Evolutionary conservation across 2,113 vertebrate species (phyloP).

Genomic region (Plotosus lineatus): DNA sequence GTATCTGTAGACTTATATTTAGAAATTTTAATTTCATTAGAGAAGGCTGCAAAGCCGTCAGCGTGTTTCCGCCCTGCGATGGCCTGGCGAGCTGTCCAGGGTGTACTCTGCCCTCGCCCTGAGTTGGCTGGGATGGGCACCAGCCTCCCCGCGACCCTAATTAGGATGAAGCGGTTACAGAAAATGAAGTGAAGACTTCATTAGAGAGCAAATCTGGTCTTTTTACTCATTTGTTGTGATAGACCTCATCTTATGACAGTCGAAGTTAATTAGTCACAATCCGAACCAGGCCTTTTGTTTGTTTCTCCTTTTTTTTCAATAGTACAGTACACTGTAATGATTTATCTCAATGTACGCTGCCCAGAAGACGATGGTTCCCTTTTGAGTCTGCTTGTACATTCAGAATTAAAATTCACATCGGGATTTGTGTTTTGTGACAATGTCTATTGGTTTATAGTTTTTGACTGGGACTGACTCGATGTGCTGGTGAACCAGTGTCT

Average conservation of each 20-base stretch:
- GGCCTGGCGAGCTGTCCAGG: too few relatives aligned
- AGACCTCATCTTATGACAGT: background rate
- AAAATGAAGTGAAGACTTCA: background rate
- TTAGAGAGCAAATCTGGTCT: background rate
- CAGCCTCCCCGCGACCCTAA: too few relatives aligned
- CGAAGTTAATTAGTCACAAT: background rate
- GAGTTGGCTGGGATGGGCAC: too few relatives aligned
- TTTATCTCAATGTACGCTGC: background rate
- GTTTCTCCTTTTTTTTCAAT: background rate
- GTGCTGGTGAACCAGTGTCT: too few relatives aligned
- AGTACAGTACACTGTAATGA: background rate
- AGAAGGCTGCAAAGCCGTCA: too few relatives aligned
- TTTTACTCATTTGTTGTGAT: background rate
- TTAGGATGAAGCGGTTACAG: too few relatives aligned
- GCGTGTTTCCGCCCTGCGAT: too few relatives aligned
- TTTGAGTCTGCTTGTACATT: background rate
- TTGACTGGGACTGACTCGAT: too few relatives aligned
- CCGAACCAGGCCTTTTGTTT: background rate
- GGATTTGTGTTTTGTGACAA: background rate
- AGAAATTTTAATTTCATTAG: too few relatives aligned
- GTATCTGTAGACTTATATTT: too few relatives aligned
- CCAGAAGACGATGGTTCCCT: background rate
- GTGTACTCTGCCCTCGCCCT: too few relatives aligned
- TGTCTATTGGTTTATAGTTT: background rate
- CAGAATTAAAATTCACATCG: background rate